Evolutionary conservation across 2,797 vertebrate genomes (phyloP), one percentile per base, ranked within the genome.

Genomic region (Intellagama lesueurii): DNA sequence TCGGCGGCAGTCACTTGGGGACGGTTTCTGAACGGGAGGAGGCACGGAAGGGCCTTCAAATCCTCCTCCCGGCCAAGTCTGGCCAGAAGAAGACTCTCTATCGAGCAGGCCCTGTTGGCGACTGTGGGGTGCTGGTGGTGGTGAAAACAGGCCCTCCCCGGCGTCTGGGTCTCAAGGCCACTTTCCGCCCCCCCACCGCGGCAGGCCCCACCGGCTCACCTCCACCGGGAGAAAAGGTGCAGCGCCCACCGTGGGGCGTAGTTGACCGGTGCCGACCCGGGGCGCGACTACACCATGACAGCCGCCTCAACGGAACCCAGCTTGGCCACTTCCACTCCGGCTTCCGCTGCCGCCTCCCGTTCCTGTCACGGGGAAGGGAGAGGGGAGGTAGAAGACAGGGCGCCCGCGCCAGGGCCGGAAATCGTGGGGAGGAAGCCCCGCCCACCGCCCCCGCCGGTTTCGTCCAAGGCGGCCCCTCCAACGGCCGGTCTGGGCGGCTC

Each of bases 371-470:
- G 83, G 8, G 40, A 22, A 6, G 60, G 60, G 60, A 9, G 40
- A 22, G 1, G 60, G 60, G 60, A 9, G 66, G 83, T 40, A 68
- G 70, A 75, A 86, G 73, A 40, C 78, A 81, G 56, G 83, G 30
- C 56, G 47, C n/a, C 1, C 75, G 44, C 30, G 49, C 68, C 12
- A 28, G 28, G 40, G 56, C 88, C 88, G 88, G 88, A 89, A 89
- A 83, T 81, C 60, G 78, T n/a, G 69, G 52, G 12, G 28, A 86
- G 83, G 83, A 89, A 86, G 75, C 88, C 3, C 88, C 77, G 83
- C 88, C 88, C 78, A 73, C 78, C 40, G 5, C 64, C 22, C 28
- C 49, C 56, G 72, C 52, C 5, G 60, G 87, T n/a, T 76, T 78
- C 19, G 1, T 64, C 9, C 5, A 8, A 1, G 28, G 75, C 32